Evolutionary conservation across 1,140 invertebrate genomes (phyloP).

Genomic region (Drosophila malerkotliana): DNA sequence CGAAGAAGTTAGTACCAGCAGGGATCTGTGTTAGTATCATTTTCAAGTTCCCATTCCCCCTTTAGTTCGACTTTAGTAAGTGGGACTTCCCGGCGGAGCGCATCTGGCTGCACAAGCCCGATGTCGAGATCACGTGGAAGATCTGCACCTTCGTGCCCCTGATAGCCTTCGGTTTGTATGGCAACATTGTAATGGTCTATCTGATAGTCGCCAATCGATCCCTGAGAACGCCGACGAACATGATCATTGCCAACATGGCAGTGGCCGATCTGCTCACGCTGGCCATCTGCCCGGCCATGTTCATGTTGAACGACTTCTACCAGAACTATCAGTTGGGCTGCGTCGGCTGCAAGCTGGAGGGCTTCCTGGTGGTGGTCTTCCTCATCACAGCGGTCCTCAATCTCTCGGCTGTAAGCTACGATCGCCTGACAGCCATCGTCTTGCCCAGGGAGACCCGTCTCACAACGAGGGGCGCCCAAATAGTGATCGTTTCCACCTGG

Average conservation of each 20-base stretch:
- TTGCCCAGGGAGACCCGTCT: slow-evolving; percentile 88
- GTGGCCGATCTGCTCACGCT: slow-evolving; percentile 90
- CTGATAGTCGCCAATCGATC: slow-evolving; percentile 88
- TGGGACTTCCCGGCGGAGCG: slow-evolving; percentile 77
- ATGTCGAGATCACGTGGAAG: slow-evolving; percentile 87
- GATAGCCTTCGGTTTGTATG: slow-evolving; percentile 88
- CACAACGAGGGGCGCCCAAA: slow-evolving; percentile 86
- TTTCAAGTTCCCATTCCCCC: no score
- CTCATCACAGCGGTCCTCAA: slow-evolving; percentile 90
- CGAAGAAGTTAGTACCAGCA: slow-evolving; percentile 29
- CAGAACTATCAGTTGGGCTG: slow-evolving; percentile 90
- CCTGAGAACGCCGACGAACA: slow-evolving; percentile 90
- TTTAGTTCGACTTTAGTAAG: slow-evolving; percentile 71
- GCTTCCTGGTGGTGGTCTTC: slow-evolving; percentile 88
- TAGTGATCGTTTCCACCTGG: slow-evolving; percentile 89
- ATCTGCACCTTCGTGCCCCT: slow-evolving; percentile 86
- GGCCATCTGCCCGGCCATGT: slow-evolving; percentile 90
- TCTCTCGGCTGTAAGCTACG: slow-evolving; percentile 91
- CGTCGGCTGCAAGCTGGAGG: slow-evolving; percentile 89
- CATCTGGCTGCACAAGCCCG: slow-evolving; percentile 87
- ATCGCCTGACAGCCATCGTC: slow-evolving; percentile 91
- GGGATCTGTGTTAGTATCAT: background rate
- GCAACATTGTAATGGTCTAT: slow-evolving; percentile 89
- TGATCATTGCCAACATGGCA: slow-evolving; percentile 92
- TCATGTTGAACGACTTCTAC: slow-evolving; percentile 89